These are phyloP conservation scores for Aphelenchoides fujianensis DNA, from an alignment of 1,140 invertebrate species.

Conservation along the genomic window DNA sequence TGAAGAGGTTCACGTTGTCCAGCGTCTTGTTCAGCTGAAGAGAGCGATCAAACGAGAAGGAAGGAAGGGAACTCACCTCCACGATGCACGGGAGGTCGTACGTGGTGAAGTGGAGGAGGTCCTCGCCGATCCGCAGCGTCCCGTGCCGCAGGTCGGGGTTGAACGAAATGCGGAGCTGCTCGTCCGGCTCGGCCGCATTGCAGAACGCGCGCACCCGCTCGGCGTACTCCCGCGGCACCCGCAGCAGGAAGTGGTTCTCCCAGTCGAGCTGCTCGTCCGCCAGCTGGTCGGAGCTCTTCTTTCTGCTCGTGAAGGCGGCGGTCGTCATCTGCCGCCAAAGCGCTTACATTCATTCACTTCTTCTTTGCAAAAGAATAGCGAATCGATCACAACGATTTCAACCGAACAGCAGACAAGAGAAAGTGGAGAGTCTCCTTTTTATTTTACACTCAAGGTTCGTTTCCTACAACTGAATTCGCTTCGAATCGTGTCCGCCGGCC, in stretches of 20 bases:
- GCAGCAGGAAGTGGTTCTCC: conserved; percentile 56
- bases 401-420: neutral
- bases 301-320: neutral
- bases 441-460: conserved; percentile 4
- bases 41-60: conserved; percentile 7
- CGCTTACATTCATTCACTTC: neutral
- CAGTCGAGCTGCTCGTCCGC: conserved; percentile 47
- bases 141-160: conserved; percentile 46
- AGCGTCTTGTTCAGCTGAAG: conserved; percentile 58
- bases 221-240: conserved; percentile 53
- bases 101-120: conserved; percentile 45
- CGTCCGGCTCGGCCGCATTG: conserved; percentile 12
- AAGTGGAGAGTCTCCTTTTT: neutral
- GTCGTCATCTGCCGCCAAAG: neutral
- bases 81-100: conserved; percentile 57
- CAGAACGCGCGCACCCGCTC: conserved; percentile 24
- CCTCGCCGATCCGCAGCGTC: conserved; percentile 40
- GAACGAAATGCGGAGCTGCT: conserved; percentile 38
- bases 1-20: conserved; percentile 57
- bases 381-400: neutral
- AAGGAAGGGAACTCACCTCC: conserved; percentile 42
- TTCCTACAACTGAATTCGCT: neutral
- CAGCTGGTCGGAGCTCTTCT: neutral
- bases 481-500: neutral
- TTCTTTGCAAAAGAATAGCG: neutral